Conservation (phyloP, 2,888 invertebrate species). For the Melipona bicolor region DNA sequence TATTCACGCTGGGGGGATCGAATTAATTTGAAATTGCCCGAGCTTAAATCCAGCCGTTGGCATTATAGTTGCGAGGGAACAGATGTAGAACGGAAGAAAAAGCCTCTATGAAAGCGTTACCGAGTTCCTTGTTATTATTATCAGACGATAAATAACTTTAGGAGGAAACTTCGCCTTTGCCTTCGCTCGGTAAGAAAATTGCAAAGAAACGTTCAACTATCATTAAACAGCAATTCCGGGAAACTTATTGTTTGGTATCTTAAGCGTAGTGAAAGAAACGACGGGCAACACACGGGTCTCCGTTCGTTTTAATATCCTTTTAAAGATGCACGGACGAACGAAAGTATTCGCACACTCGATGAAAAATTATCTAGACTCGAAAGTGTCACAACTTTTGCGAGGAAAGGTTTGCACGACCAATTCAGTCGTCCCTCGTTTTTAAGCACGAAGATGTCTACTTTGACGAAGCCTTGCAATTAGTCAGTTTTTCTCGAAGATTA, state of each 20-base stretch:
- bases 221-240: slow-evolving; percentile 32
- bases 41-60: background rate
- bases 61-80: background rate
- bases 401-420: no score
- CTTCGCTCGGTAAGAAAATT: slow-evolving; percentile 19
- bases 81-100: slow-evolving; percentile 2
- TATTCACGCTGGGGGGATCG: background rate
- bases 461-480: no score
- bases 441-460: no score
- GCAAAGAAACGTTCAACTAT: slow-evolving; percentile 41
- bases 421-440: no score
- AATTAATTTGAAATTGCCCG: slow-evolving; percentile 10
- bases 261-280: slow-evolving; percentile 10
- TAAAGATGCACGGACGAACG: background rate
- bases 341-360: no score
- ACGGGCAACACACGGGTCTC: background rate
- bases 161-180: slow-evolving; percentile 11
- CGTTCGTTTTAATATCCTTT: slow-evolving; percentile 17
- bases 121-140: slow-evolving; percentile 27
- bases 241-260: slow-evolving; percentile 32
- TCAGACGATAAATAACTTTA: slow-evolving; percentile 29
- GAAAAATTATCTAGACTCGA: no score
- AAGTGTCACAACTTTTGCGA: background rate
- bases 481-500: no score
- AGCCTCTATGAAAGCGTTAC: slow-evolving; percentile 17